Base-by-base conservation (phyloP, 1,140 invertebrate species). In the honey bee (Apis mellifera) region DNA sequence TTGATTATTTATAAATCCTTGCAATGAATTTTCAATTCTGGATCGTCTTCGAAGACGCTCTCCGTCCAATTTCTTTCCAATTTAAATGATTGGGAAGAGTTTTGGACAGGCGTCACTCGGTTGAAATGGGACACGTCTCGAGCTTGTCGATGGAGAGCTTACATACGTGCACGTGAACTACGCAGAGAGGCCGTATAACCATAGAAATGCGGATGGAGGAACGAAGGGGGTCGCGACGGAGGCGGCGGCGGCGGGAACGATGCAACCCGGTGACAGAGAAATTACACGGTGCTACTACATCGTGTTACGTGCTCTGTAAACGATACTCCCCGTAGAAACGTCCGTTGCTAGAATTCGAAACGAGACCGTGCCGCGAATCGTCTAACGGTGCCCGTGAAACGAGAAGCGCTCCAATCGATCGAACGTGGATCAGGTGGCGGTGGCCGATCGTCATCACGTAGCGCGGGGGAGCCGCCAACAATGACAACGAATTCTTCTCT, bases 281-380 rank as follows among this genome's bases (percentile, higher is more conserved):
- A 86, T 86, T 86, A 86, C 85, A 69, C 80, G 60, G 85, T 48
- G 83, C 64, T 78, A 74, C 85, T 72, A 78, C 86, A 64, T 80
- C 71, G 80, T 86, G 85, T 86, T 85, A 86, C 85, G 73, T 77
- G 82, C 59, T 52, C 57, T 71, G 81, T 84, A 87, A 87, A 70
- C 81, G 86, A 87, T 87, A 87, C 81, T 62, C 76, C 60, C 42
- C 21, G 42, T 42, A 52, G 32, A 42, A 19, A 15, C 48, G 23
- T 64, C 48, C 68, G 66, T 54, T 42, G 42, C 15, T 62, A 55
- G 75, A 83, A 86, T 72, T 72, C 76, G 76, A 87, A 80, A 86
- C 71, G 84, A 77, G 65, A 76, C 32, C 55, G 12, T 57, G 60
- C 42, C 0, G 13, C 74, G 57, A 62, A 64, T 50, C 32, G 48